Evolutionary conservation across 2,797 vertebrate species (phyloP).

Genomic region (Centropyge bicolor): DNA sequence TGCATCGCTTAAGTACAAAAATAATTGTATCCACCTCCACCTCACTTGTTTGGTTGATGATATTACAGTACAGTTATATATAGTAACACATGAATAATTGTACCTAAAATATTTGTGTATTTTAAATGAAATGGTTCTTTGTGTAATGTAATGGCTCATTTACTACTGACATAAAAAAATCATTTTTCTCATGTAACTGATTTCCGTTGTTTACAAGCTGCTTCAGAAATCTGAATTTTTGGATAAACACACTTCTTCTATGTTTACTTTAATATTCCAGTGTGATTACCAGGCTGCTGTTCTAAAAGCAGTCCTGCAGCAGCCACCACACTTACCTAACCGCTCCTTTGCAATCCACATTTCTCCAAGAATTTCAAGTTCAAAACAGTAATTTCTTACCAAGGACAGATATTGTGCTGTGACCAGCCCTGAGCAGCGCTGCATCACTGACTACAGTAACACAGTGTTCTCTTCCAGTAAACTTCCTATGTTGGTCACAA

Average conservation of each 20-base stretch:
- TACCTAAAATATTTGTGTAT: not conserved
- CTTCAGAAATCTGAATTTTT: not conserved
- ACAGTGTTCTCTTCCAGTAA: constrained; percentile 74
- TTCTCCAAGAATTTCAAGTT: constrained; percentile 49
- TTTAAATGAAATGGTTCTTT: not conserved
- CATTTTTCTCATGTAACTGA: not conserved
- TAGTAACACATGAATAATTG: not conserved
- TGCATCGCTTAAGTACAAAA: not conserved
- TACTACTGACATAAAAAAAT: not conserved
- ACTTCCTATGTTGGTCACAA: constrained; percentile 79
- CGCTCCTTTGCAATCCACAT: constrained; percentile 52
- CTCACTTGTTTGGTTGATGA: not conserved
- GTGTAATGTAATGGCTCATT: not conserved
- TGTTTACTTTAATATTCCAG: constrained; percentile 28
- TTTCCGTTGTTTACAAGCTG: constrained; percentile 1
- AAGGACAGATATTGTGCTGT: constrained; percentile 65
- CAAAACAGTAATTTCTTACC: constrained; percentile 64
- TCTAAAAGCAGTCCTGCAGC: constrained; percentile 41
- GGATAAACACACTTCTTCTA: constrained; percentile 1
- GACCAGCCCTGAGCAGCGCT: constrained; percentile 52
- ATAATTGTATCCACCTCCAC: not conserved
- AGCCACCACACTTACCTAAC: constrained; percentile 50
- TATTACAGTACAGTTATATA: no score
- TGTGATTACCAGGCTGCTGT: constrained; percentile 19
- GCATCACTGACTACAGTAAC: constrained; percentile 68